Evolutionary conservation across 2,797 vertebrate genomes (phyloP).

Genomic region (Girardinus metallicus): DNA sequence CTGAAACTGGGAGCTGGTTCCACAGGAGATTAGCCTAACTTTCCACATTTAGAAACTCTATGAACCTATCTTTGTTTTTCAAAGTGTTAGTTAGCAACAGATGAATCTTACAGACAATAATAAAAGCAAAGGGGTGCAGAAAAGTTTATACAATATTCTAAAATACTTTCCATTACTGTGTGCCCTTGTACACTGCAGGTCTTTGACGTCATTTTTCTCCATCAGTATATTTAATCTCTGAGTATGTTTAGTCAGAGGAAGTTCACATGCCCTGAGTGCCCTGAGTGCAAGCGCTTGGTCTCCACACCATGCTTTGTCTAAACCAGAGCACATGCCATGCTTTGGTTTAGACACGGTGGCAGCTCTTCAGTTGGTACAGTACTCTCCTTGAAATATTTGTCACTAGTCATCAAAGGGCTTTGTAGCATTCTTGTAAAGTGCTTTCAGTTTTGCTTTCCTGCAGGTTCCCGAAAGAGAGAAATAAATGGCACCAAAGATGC

Average conservation of each 20-base stretch:
- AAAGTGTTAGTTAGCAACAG: background rate
- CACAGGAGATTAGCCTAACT: background rate
- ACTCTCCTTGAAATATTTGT: background rate
- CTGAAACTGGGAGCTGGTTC: background rate
- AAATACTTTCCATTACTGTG: background rate
- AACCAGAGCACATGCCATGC: background rate
- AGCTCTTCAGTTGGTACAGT: background rate
- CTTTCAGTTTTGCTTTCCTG: background rate
- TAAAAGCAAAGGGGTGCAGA: no score
- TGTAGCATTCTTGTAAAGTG: background rate
- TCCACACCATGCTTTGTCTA: constrained; percentile 20
- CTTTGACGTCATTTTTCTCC: constrained; percentile 1
- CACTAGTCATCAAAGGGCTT: background rate
- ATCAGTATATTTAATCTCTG: constrained; percentile 36
- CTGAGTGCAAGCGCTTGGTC: constrained; percentile 21
- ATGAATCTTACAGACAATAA: background rate
- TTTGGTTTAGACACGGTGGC: no score
- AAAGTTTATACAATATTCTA: background rate
- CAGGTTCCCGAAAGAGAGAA: background rate
- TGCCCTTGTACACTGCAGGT: background rate
- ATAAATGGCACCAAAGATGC: background rate
- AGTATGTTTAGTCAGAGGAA: constrained; percentile 45
- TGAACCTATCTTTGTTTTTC: background rate
- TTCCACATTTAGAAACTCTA: no score
- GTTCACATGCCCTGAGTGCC: constrained; percentile 27